Evolutionary conservation across 2,113 vertebrate species (phyloP), one percentile per base, ranked within the genome.

Genomic region (Psittacula cyanocephala): DNA sequence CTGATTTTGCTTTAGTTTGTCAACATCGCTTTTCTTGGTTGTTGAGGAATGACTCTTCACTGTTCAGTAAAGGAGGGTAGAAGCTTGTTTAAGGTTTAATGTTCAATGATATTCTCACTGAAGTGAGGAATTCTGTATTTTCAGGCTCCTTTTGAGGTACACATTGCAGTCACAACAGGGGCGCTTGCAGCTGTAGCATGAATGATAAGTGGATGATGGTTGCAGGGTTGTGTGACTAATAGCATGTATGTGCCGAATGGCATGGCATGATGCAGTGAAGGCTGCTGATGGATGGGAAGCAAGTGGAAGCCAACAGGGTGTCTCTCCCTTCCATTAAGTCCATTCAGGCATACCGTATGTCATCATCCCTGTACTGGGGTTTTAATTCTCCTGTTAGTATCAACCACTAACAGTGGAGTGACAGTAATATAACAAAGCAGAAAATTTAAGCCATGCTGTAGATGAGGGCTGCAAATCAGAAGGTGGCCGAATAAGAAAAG

Each of bases 1-100:
- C 17, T 92, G 81, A 78, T 86, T 95, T 82, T 89, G 31, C 57
- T 93, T 94, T 43, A 76, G 39, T 63, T 82, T 93, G 57, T 96
- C 86, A 65, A 44, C 17, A 17, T 52, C 5, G 17, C 75, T 88
- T 94, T 75, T 33, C 76, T 90, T 81, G 31, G 60, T 43, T 74
- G 71, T 35, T 29, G 76, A 95, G 81, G 46, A 78, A 70, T 71
- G 74, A 39, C 39, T 91, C 44, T 49, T 86, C 80, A 50, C 81
- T 86, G 75, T 55, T 97, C 80, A 70, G 46, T 89, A 78, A 76
- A 74, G 0, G 0, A 60, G 83, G 49, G 25, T 62, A 74, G 89
- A 80, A 53, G 50, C 72, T 93, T 93, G 50, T 83, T 96, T 76
- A 37, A 25, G 27, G 37, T 80, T 86, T 77, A 85, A n/a, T 57